Conservation (phyloP, 37 sponge, comb jelly and placozoan genomes). For the Cliona cf. orientalis region DNA sequence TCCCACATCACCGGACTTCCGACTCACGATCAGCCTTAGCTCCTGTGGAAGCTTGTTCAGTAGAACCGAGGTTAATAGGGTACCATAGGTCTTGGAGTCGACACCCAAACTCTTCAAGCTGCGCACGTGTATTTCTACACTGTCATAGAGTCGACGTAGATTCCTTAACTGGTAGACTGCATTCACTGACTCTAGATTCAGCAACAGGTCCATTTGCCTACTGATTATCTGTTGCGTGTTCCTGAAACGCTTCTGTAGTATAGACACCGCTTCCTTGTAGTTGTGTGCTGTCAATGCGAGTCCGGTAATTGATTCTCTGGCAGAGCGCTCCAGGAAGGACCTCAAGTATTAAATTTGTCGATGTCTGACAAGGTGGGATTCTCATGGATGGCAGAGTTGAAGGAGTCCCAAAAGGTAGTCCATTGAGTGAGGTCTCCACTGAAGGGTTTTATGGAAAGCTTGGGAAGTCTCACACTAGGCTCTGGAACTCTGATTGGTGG, state of each 20-base stretch:
- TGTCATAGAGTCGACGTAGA: too few relatives aligned
- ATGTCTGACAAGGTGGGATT: slow-evolving; percentile 11
- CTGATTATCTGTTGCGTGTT: slow-evolving; percentile 8
- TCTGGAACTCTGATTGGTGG: background rate
- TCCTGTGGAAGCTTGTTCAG: too few relatives aligned
- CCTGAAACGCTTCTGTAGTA: slow-evolving; percentile 10
- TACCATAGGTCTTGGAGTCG: too few relatives aligned
- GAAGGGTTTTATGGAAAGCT: slow-evolving; percentile 12
- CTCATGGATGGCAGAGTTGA: too few relatives aligned
- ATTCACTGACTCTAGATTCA: too few relatives aligned
- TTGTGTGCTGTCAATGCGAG: background rate
- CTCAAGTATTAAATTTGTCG: slow-evolving; percentile 25
- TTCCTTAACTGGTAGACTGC: background rate
- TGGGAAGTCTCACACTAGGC: background rate
- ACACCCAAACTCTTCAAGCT: too few relatives aligned
- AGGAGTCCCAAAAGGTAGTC: slow-evolving; percentile 27
- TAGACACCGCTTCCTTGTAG: background rate
- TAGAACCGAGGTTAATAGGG: too few relatives aligned
- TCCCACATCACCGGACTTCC: background rate
- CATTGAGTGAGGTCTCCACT: slow-evolving; percentile 8
- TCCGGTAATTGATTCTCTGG: background rate
- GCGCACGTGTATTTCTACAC: too few relatives aligned
- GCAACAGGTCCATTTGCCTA: too few relatives aligned
- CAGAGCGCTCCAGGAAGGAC: slow-evolving; percentile 14
- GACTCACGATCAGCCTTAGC: too few relatives aligned